Conservation (phyloP, 2,797 vertebrate genomes). For the Coracias cyanogaster region DNA sequence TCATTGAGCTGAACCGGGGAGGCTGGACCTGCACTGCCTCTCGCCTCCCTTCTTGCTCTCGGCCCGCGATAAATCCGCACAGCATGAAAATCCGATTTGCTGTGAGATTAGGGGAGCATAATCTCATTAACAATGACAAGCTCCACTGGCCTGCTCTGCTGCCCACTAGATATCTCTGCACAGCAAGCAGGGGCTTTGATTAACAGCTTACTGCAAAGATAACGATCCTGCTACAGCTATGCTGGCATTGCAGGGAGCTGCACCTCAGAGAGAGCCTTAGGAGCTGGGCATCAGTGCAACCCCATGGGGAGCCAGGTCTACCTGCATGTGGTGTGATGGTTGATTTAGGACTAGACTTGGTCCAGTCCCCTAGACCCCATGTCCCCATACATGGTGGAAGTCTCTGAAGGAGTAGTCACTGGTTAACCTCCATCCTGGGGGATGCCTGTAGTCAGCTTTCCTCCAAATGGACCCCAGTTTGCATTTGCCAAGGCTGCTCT, state of each 20-base stretch:
- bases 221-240: background rate
- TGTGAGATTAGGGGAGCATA: conserved; percentile 50
- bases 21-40: background rate
- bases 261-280: background rate
- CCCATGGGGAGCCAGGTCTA: rapidly evolving
- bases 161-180: background rate
- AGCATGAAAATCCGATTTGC: conserved; percentile 55
- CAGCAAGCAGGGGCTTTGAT: background rate
- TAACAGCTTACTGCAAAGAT: background rate
- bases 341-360: background rate
- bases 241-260: background rate
- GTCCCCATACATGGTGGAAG: background rate
- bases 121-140: conserved; percentile 53
- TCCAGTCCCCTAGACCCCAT: rapidly evolving
- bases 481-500: background rate
- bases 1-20: background rate
- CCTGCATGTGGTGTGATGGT: background rate
- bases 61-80: background rate
- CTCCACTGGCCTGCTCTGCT: background rate
- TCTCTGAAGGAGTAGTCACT: background rate
- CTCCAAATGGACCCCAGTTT: background rate
- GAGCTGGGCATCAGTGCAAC: rapidly evolving
- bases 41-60: background rate
- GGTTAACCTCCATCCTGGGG: background rate
- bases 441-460: background rate